Evolutionary conservation across 1,140 invertebrate genomes (phyloP).

Genomic region (Lamellibrachia luymesi): DNA sequence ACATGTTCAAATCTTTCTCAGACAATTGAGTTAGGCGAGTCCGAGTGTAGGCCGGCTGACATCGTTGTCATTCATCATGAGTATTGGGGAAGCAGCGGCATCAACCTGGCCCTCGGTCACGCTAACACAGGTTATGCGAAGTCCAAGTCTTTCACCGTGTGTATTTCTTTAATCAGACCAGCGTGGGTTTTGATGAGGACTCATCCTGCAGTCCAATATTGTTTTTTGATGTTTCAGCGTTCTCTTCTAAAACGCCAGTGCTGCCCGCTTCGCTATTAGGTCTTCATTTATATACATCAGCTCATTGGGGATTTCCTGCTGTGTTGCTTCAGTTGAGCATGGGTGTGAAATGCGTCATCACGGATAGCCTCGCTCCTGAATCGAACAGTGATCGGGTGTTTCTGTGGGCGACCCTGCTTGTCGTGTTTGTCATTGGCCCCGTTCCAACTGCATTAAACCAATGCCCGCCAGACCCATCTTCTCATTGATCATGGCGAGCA

Average conservation of each 20-base stretch:
- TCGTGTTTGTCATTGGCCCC: neutral
- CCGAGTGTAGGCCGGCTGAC: too few species aligned
- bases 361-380: neutral
- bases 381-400: neutral
- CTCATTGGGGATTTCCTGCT: neutral
- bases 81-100: too few species aligned
- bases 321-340: neutral
- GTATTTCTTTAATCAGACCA: too few species aligned
- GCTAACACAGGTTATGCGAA: too few species aligned
- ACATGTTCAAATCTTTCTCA: too few species aligned
- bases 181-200: neutral
- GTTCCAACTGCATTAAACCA: neutral
- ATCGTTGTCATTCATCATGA: too few species aligned
- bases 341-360: neutral
- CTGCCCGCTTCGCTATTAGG: neutral
- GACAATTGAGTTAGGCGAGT: too few species aligned
- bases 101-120: too few species aligned
- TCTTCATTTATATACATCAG: neutral
- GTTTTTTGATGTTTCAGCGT: neutral
- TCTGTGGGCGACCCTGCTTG: neutral
- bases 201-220: neutral
- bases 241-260: neutral
- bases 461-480: too few species aligned
- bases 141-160: too few species aligned
- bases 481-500: too few species aligned